These are phyloP conservation scores for Eucriotettix oculatus DNA, from an alignment of 2,888 invertebrate genomes.

Conservation along the genomic window DNA sequence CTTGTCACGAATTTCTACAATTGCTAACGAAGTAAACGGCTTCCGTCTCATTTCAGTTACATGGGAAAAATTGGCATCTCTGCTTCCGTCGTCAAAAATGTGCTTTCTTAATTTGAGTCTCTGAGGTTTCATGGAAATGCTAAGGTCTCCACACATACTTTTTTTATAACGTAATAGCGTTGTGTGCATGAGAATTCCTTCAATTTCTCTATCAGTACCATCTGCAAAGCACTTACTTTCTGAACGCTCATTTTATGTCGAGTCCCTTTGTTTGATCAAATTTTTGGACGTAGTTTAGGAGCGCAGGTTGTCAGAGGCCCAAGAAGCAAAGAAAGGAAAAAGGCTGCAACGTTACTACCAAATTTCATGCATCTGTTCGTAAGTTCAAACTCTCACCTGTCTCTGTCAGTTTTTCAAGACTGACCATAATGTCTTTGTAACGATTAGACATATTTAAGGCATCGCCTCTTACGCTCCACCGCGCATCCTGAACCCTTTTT, in stretches of 20 bases:
- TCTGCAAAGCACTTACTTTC: constrained; percentile 2
- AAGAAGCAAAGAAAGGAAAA: background rate
- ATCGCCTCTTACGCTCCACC: too few relatives aligned
- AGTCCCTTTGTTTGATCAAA: constrained; percentile 10
- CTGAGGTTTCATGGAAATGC: background rate
- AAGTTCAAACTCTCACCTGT: constrained; percentile 10
- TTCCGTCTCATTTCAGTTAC: constrained; percentile 5
- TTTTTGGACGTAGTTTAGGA: constrained; percentile 2
- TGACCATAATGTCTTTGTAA: background rate
- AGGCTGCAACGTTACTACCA: constrained; percentile 6
- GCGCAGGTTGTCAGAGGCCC: background rate
- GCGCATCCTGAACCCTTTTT: too few relatives aligned
- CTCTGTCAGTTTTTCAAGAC: background rate
- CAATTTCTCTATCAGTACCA: background rate
- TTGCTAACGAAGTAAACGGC: constrained; percentile 4
- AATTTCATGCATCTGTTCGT: constrained; percentile 7
- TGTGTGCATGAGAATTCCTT: background rate
- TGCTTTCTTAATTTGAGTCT: background rate
- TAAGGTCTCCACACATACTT: background rate
- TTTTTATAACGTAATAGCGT: background rate
- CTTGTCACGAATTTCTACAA: constrained; percentile 6
- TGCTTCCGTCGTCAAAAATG: background rate
- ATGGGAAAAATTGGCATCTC: constrained; percentile 4
- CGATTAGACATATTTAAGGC: too few relatives aligned
- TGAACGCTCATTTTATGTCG: constrained; percentile 1